Conservation (phyloP, 2,113 vertebrate species). For the Castor canadensis region DNA sequence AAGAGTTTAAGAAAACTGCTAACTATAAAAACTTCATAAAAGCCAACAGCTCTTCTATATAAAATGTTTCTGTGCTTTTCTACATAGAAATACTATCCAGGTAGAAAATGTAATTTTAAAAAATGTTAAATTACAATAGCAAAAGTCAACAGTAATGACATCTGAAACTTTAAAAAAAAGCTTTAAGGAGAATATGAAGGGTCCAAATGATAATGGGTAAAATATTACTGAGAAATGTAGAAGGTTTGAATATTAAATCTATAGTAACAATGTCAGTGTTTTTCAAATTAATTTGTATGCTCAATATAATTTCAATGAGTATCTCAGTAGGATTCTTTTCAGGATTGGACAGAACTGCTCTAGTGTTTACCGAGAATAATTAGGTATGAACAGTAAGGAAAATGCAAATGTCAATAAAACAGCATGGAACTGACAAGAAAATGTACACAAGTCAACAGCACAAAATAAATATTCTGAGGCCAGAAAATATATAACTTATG, state of each 20-base stretch:
- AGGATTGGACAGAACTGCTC: not conserved
- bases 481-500: not conserved
- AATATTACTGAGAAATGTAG: slow-evolving; percentile 11
- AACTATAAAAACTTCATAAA: not conserved
- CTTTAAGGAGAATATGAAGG: no score
- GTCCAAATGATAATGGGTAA: not conserved
- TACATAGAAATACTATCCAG: not conserved
- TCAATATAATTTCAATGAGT: slow-evolving; percentile 15
- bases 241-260: not conserved
- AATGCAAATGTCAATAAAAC: not conserved
- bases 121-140: not conserved
- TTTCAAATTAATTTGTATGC: slow-evolving; percentile 10
- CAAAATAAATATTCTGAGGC: not conserved
- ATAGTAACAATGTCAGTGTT: not conserved
- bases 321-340: not conserved
- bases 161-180: no score
- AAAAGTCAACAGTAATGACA: slow-evolving; percentile 21
- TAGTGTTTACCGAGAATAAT: slow-evolving; percentile 34
- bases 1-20: slow-evolving; percentile 4
- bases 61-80: not conserved
- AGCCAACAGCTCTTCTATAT: not conserved
- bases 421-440: not conserved
- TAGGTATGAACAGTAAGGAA: not conserved
- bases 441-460: not conserved
- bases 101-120: not conserved